Evolutionary conservation across 2,113 vertebrate genomes (phyloP).

Genomic region (Pangasianodon hypophthalmus): DNA sequence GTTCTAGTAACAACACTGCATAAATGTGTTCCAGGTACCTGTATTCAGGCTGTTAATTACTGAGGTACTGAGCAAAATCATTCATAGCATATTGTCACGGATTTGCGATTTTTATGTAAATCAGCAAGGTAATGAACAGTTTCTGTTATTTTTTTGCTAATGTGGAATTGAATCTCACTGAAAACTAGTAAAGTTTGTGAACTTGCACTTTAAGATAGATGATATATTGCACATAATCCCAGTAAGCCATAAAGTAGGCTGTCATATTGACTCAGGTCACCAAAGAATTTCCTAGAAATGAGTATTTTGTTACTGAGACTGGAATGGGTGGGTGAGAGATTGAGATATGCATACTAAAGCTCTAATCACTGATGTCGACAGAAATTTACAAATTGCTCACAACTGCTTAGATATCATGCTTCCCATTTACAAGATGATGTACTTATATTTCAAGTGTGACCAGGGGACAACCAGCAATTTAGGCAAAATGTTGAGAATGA

Average conservation of each 20-base stretch:
- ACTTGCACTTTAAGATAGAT: conserved; percentile 54
- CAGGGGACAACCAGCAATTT: not conserved
- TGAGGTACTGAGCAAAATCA: conserved; percentile 46
- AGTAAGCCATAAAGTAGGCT: conserved; percentile 55
- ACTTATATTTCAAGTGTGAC: not conserved
- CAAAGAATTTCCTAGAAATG: conserved; percentile 51
- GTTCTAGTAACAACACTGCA: conserved; percentile 31
- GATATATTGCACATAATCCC: conserved; percentile 56
- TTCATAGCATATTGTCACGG: conserved; percentile 5
- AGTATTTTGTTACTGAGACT: conserved; percentile 33
- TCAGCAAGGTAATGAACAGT: conserved; percentile 23
- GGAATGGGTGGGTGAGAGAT: not conserved
- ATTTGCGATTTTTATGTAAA: conserved; percentile 33
- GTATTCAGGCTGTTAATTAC: conserved; percentile 30
- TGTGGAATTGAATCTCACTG: conserved; percentile 34
- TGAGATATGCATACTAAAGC: conserved; percentile 6
- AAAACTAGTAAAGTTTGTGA: conserved; percentile 27
- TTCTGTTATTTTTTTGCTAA: conserved; percentile 32
- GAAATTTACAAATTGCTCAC: not conserved
- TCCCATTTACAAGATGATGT: conserved; percentile 12
- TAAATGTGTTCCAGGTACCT: conserved; percentile 32
- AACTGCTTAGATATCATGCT: not conserved
- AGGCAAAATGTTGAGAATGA: not conserved
- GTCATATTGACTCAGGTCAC: conserved; percentile 47
- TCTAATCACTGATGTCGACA: conserved; percentile 6